Conservation (phyloP, 2,113 vertebrate genomes). For the Gopherus evgoodei region DNA sequence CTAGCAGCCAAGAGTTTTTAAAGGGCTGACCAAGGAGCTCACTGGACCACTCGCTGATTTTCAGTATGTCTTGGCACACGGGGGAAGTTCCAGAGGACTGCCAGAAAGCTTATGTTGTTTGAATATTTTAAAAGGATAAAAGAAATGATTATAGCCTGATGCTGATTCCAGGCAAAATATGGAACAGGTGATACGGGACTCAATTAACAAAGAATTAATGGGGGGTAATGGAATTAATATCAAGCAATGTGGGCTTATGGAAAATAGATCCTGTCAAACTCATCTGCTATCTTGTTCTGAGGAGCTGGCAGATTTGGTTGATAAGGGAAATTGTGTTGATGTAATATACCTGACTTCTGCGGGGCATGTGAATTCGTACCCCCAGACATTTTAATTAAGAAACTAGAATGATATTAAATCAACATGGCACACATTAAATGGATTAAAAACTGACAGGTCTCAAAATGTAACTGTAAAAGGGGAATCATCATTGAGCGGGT, state of each 20-base stretch:
- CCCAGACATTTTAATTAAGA: not conserved
- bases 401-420: not conserved
- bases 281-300: slow-evolving; percentile 35
- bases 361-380: not conserved
- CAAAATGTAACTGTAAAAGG: not conserved
- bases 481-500: not conserved
- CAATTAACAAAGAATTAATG: slow-evolving; percentile 53
- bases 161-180: slow-evolving; percentile 52
- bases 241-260: slow-evolving; percentile 61
- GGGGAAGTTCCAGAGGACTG: fast-evolving
- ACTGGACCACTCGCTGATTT: fast-evolving
- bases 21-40: not conserved
- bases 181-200: not conserved
- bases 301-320: not conserved
- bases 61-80: not conserved
- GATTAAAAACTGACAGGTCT: not conserved
- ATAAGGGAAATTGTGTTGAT: not conserved
- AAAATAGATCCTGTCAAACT: slow-evolving; percentile 63
- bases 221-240: slow-evolving; percentile 64
- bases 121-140: slow-evolving; percentile 34
- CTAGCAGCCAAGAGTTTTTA: not conserved
- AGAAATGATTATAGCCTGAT: slow-evolving; percentile 24
- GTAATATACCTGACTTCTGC: not conserved
- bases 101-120: not conserved
- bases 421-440: not conserved